Conservation (phyloP, 2,797 vertebrate species). For the Malacoctenus gilli region DNA sequence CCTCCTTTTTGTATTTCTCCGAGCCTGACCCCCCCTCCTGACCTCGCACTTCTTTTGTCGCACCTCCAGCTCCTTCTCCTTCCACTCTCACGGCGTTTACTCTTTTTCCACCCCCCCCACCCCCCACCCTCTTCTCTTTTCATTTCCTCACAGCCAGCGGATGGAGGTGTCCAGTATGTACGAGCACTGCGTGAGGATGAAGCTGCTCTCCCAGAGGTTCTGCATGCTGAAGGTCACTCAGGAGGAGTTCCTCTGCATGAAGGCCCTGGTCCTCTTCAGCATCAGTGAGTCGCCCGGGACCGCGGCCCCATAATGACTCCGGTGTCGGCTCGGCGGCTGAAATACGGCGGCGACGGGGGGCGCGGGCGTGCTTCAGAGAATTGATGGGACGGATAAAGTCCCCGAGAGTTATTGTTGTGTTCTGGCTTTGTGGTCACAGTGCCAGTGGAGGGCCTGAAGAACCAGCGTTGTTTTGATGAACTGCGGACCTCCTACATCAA, state of each 20-base stretch:
- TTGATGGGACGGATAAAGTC: constrained; percentile 56
- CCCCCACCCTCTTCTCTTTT: too few relatives aligned
- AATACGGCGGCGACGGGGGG: constrained; percentile 39
- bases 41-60: constrained; percentile 13
- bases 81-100: constrained; percentile 7
- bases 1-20: constrained; percentile 32
- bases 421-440: constrained; percentile 81
- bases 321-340: constrained; percentile 42
- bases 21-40: constrained; percentile 32
- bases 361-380: constrained; percentile 32
- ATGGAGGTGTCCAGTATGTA: constrained; percentile 96
- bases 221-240: constrained; percentile 91
- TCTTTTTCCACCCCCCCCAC: too few relatives aligned
- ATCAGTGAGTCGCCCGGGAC: constrained; percentile 86
- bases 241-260: constrained; percentile 97
- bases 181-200: constrained; percentile 91
- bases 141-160: constrained; percentile 79
- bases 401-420: constrained; percentile 63
- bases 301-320: constrained; percentile 15
- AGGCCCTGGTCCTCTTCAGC: constrained; percentile 94
- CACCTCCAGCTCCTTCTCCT: constrained; percentile 29
- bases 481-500: constrained; percentile 96
- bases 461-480: constrained; percentile 92
- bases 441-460: constrained; percentile 93
- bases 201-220: constrained; percentile 90